phyloP scores from a whole-genome alignment of 1,140 invertebrate genomes.

The Drosophila pallidifrons region DNA sequence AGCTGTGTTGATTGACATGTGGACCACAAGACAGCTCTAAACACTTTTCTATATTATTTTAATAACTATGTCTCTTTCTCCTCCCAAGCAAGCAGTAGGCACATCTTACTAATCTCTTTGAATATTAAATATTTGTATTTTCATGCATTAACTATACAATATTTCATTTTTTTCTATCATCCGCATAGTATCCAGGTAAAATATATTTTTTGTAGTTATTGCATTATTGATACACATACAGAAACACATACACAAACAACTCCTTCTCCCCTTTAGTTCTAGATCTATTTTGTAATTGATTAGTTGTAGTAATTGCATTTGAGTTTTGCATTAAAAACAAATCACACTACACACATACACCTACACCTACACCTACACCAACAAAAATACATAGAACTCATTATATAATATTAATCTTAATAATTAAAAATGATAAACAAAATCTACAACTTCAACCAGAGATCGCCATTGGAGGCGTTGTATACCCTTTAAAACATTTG shows the following conservation, averaged over 20 bases:
- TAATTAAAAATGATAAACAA: slow-evolving; percentile 20
- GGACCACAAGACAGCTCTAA: slow-evolving; percentile 13
- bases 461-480: slow-evolving; percentile 12
- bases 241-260: slow-evolving; percentile 10
- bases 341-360: slow-evolving; percentile 26
- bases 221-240: slow-evolving; percentile 14
- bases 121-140: slow-evolving; percentile 5
- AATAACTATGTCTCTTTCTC: slow-evolving; percentile 5
- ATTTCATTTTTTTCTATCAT: slow-evolving; percentile 13
- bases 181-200: slow-evolving; percentile 26
- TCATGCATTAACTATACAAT: slow-evolving; percentile 6
- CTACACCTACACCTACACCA: slow-evolving; percentile 19
- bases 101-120: slow-evolving; percentile 24
- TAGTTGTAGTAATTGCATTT: slow-evolving; percentile 78
- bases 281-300: slow-evolving; percentile 71
- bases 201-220: slow-evolving; percentile 28
- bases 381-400: slow-evolving; percentile 33
- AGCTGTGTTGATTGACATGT: not conserved
- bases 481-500: slow-evolving; percentile 52
- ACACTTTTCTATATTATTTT: slow-evolving; percentile 22
- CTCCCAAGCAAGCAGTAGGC: not conserved
- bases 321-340: slow-evolving; percentile 59
- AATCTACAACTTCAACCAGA: slow-evolving; percentile 10
- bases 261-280: slow-evolving; percentile 30
- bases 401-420: slow-evolving; percentile 22